Conservation (phyloP, 2,113 vertebrate species). For the Polypterus senegalus region DNA sequence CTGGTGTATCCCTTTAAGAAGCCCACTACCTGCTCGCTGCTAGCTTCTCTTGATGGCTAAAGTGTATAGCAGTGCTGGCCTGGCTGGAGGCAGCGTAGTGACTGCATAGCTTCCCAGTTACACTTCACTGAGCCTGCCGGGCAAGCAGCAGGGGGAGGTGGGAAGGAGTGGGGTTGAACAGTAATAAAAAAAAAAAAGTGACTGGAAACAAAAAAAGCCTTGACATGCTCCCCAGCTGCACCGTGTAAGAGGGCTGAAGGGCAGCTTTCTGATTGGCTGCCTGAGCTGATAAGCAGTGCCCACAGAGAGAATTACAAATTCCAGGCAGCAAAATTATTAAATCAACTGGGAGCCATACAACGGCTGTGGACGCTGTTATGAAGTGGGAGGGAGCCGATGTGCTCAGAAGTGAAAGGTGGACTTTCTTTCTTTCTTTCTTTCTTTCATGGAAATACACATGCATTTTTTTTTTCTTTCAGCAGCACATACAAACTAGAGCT, state of each 20-base stretch:
- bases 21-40: constrained; percentile 9
- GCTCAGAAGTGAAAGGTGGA: no score
- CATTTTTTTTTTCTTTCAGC: no score
- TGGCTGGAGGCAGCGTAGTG: constrained; percentile 18
- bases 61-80: constrained; percentile 10
- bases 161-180: constrained; percentile 36
- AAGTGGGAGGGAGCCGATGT: no score
- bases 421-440: no score
- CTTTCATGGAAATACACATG: no score
- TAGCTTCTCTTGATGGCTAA: constrained; percentile 2
- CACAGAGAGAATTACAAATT: constrained; percentile 30
- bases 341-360: constrained; percentile 8
- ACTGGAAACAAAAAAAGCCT: constrained; percentile 38
- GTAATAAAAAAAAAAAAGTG: constrained; percentile 29
- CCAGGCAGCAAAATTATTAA: constrained; percentile 19
- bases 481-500: no score
- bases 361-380: no score
- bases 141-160: constrained; percentile 2
- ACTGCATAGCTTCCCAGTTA: constrained; percentile 32
- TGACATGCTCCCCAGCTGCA: constrained; percentile 31
- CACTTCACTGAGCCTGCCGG: constrained; percentile 35
- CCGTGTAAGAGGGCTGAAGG: constrained; percentile 29
- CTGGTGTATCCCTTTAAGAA: constrained; percentile 4
- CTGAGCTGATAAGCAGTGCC: constrained; percentile 35
- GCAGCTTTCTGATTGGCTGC: constrained; percentile 39